Conservation (phyloP, 2,797 vertebrate genomes). For the Myotis pilosus region DNA sequence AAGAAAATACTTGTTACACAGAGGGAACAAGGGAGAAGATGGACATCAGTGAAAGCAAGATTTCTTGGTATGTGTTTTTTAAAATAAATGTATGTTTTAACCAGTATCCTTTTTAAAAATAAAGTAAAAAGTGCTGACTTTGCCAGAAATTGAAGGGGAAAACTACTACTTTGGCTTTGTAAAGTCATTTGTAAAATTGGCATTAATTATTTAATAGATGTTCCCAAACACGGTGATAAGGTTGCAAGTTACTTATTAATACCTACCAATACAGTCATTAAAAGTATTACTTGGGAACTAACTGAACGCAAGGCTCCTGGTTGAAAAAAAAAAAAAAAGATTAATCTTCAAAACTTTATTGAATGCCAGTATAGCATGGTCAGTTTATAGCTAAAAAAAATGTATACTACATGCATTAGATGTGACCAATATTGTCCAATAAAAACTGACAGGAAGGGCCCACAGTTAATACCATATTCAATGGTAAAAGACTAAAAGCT, state of each 20-base stretch:
- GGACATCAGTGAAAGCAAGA: neutral
- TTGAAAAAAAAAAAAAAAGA: neutral
- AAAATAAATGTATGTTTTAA: neutral
- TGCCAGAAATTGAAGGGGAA: neutral
- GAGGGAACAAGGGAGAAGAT: neutral
- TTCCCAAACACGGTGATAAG: neutral
- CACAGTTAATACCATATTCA: neutral
- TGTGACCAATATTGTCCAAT: neutral
- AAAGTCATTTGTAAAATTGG: neutral
- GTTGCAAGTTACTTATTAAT: neutral
- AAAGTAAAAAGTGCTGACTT: neutral
- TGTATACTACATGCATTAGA: neutral
- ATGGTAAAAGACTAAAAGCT: neutral
- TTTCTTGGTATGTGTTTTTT: neutral
- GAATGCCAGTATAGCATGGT: neutral
- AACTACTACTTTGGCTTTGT: neutral
- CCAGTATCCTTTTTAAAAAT: neutral
- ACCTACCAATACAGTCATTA: neutral
- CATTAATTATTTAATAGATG: neutral
- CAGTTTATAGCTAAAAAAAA: neutral
- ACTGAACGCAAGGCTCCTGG: neutral
- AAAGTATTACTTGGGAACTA: neutral
- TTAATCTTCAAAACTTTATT: neutral
- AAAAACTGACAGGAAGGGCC: neutral
- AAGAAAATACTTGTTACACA: slow-evolving; percentile 21